These are phyloP conservation scores for Madoqua kirkii DNA, from an alignment of 2,113 vertebrate genomes.

Conservation along the genomic window DNA sequence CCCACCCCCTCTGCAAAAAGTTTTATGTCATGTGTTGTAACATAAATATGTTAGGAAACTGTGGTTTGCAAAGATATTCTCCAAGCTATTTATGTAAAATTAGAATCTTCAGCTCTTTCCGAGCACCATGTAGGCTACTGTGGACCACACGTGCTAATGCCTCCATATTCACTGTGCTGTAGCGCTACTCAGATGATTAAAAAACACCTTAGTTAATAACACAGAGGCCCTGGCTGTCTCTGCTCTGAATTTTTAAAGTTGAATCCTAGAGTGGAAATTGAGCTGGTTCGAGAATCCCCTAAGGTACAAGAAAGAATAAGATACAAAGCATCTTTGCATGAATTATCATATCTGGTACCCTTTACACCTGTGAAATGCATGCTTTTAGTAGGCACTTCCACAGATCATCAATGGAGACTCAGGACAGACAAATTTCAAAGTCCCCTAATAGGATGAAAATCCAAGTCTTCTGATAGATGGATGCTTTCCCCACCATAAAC, in stretches of 20 bases:
- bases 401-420: neutral
- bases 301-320: neutral
- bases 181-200: neutral
- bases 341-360: neutral
- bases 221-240: neutral
- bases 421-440: neutral
- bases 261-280: neutral
- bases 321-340: neutral
- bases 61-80: slow-evolving; percentile 29
- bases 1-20: neutral
- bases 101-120: neutral
- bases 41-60: slow-evolving; percentile 19
- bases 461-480: neutral
- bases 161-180: neutral
- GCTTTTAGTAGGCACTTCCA: neutral
- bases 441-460: neutral
- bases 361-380: neutral
- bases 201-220: neutral
- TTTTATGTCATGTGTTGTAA: neutral
- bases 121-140: neutral
- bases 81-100: slow-evolving; percentile 48
- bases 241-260: neutral
- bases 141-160: neutral
- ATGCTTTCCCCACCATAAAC: neutral
- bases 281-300: neutral